Conservation (phyloP, 2,113 vertebrate species). For the Xiphophorus maculatus region DNA sequence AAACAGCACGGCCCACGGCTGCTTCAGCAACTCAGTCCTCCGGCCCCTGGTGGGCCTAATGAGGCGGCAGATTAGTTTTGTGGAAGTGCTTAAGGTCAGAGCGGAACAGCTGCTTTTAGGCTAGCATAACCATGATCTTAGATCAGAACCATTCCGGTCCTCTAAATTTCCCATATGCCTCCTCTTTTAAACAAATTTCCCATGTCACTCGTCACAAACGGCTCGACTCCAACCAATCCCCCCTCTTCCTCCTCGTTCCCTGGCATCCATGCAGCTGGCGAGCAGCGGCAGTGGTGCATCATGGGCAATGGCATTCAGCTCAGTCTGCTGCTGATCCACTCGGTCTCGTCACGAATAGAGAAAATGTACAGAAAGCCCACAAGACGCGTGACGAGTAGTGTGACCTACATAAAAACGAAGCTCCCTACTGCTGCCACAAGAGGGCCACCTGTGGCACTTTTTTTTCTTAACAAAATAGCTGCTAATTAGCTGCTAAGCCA, state of each 20-base stretch:
- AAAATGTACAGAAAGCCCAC: slow-evolving; percentile 27
- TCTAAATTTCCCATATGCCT: not conserved
- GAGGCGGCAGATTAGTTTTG: slow-evolving; percentile 21
- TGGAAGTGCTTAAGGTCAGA: slow-evolving; percentile 27
- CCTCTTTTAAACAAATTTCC: not conserved
- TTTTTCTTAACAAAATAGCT: not conserved
- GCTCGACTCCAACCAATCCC: not conserved
- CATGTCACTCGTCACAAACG: slow-evolving; percentile 9
- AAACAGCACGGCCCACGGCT: slow-evolving; percentile 7
- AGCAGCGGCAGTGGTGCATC: slow-evolving; percentile 44
- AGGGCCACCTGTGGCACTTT: slow-evolving; percentile 15
- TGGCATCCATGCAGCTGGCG: slow-evolving; percentile 55
- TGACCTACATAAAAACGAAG: slow-evolving; percentile 65
- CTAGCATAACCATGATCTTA: not conserved
- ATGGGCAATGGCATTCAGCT: slow-evolving; percentile 51
- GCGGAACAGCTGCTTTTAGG: slow-evolving; percentile 1
- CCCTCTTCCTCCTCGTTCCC: not conserved
- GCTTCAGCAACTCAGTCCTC: slow-evolving; percentile 20
- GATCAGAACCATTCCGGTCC: not conserved
- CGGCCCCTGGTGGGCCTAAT: slow-evolving; percentile 2
- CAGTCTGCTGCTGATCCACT: slow-evolving; percentile 59
- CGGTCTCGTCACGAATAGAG: slow-evolving; percentile 59
- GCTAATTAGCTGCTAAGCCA: not conserved
- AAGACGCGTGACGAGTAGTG: slow-evolving; percentile 23
- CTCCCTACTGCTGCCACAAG: slow-evolving; percentile 22